Percentiles rank a stretch among this genome's conserved stretches.
Evolutionary conservation across 2,113 vertebrate genomes (phyloP).

Genomic region (Crotalus tigris): DNA sequence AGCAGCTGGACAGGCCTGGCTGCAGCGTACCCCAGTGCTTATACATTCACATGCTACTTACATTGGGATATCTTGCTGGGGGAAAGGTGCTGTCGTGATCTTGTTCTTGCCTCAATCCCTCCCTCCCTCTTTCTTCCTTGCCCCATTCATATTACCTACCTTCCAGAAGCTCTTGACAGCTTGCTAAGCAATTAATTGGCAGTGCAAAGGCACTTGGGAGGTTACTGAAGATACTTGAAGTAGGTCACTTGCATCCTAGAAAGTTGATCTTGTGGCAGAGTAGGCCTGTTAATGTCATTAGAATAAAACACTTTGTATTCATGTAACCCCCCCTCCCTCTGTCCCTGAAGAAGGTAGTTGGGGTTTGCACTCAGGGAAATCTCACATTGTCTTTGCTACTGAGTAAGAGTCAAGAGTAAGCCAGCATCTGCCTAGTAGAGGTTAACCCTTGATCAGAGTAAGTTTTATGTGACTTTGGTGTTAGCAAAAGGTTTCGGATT

Average conservation of each 20-base stretch:
- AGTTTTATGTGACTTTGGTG: slow-evolving; percentile 74
- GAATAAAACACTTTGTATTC: background rate
- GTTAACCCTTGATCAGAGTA: slow-evolving; percentile 51
- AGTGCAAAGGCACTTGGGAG: slow-evolving; percentile 25
- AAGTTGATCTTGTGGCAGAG: slow-evolving; percentile 9
- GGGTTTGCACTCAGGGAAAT: slow-evolving; percentile 29
- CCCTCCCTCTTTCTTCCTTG: background rate
- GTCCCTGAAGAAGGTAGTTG: slow-evolving; percentile 32
- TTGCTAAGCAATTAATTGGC: slow-evolving; percentile 37
- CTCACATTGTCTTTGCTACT: slow-evolving; percentile 34
- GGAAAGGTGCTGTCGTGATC: slow-evolving; percentile 30
- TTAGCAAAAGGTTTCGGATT: slow-evolving; percentile 79
- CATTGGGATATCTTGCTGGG: background rate
- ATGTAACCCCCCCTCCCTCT: slow-evolving; percentile 2
- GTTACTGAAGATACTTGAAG: slow-evolving; percentile 3
- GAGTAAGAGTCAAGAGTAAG: slow-evolving; percentile 28
- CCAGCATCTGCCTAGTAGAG: slow-evolving; percentile 53
- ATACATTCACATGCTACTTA: slow-evolving; percentile 26
- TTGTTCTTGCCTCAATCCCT: slow-evolving; percentile 31
- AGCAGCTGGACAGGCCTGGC: slow-evolving; percentile 28
- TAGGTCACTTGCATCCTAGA: background rate
- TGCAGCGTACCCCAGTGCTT: background rate
- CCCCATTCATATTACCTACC: slow-evolving; percentile 26
- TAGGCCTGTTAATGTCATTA: slow-evolving; percentile 19
- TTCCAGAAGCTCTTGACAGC: slow-evolving; percentile 32